phyloP scores from a whole-genome alignment of 37 sponge, comb jelly and placozoan genomes.

The Hormiphora californensis region DNA sequence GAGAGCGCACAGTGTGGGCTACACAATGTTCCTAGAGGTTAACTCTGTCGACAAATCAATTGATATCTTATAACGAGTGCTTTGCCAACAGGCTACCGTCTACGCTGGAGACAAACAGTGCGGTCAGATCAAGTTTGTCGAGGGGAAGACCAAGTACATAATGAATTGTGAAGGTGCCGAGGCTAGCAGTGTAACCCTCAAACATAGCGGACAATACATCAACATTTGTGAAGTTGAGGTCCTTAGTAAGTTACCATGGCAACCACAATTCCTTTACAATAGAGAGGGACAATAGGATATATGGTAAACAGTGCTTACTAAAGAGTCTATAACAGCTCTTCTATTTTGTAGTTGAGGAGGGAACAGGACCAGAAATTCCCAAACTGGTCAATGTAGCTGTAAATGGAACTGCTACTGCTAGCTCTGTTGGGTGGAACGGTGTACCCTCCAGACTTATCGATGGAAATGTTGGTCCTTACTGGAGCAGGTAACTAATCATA shows the following conservation, averaged over 20 bases:
- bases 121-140: conserved; percentile 15
- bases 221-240: not conserved
- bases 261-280: not conserved
- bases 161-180: not conserved
- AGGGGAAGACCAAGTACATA: not conserved
- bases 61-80: no score
- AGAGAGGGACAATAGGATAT: not conserved
- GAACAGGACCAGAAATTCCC: not conserved
- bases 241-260: not conserved
- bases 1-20: no score
- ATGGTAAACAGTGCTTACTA: not conserved
- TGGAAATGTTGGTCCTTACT: not conserved
- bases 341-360: not conserved
- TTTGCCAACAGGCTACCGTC: not conserved
- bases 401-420: not conserved
- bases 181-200: not conserved
- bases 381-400: not conserved
- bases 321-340: not conserved
- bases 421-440: not conserved
- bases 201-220: not conserved
- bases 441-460: not conserved
- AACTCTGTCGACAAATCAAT: no score
- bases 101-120: not conserved
- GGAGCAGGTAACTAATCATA: not conserved
- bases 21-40: no score